Base-by-base conservation (phyloP, 2,888 invertebrate species). In the Tiliacea aurago region DNA sequence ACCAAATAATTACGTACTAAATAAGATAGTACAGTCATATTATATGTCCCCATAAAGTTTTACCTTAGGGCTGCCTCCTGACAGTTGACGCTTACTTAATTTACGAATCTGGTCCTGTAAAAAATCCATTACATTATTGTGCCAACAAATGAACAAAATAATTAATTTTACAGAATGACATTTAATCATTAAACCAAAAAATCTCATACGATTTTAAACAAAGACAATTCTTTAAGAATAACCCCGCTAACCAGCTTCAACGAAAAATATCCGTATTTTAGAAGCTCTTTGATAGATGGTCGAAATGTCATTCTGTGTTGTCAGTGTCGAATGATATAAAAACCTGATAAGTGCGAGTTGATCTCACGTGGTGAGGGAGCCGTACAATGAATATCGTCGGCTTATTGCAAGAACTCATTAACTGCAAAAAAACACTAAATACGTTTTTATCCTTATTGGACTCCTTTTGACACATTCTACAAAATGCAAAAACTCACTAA, bases 1-100 rank as follows among this genome's bases (percentile, higher is more conserved):
- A 65, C 62, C 49, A 65, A 72, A 66, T 79, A 45, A 72, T 72
- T 70, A 59, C 47, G 43, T 65, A 78, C 55, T 78, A 77, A 77
- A 78, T 66, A 63, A 49, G 41, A 73, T 47, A 73, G 73, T 58
- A 47, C 18, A 41, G 23, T 66, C 64, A 20, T 65, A 56, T 62
- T 56, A 51, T 55, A 62, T 51, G 65, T 79, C 79, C 61, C 49
- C 20, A 45, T 77, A 72, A 65, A 78, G 33, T 61, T 9, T 28
- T 41, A 15, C 1, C 5, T 49, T 51, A 77, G 65, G 79, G 79
- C 6, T 77, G 41, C 1, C 23, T 18, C 65, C 33, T 41, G 28
- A 15, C n/a, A 6, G 11, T 28, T n/a, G 15, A 47, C 13, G 15
- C 13, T 37, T 20, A 15, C 55, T 23, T 70, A n/a, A 49, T 37